Base-by-base conservation (phyloP, 2,113 vertebrate genomes). In the Scomber scombrus region DNA sequence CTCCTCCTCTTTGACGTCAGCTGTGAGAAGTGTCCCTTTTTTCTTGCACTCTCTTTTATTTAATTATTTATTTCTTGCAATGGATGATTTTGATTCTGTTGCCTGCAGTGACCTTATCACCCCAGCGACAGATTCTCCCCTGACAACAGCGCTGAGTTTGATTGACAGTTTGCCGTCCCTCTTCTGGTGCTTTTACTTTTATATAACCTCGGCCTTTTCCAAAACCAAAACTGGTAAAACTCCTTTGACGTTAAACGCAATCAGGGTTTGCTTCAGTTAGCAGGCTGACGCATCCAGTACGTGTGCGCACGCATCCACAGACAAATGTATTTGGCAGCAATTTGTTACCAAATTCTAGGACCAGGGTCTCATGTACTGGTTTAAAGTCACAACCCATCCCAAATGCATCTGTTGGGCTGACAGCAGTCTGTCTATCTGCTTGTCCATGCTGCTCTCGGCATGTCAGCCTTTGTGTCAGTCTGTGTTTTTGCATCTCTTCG, bases 81-180 rank as follows among this genome's bases (percentile, higher is more conserved):
- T 54, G 23, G 61, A 62, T 65, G 46, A 62, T 85, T 91, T 85
- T 81, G 71, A 91, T 82, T 91, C 77, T 57, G 18, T 77, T 68
- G 64, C 65, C 83, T 12, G 4, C 18, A 2, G 54, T 92, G 90
- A 92, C 90, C 86, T 91, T 89, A 91, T 93, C 84, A 88, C 81
- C 84, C 74, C 29, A 3, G 69, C 57, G 49, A 84, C 83, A 75
- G 81, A 80, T 62, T 72, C 70, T 85, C 81, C 68, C 87, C 70
- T 84, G 86, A 90, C 78, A 21, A 85, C 68, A 43, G 75, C 10
- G 7, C 58, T 31, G 45, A n/a, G 10, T 82, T 89, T 92, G 81
- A 90, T 79, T 89, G 91, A 89, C 50, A 10, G 71, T 63, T 80
- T n/a, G 70, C 34, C 4, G 70, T 62, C 78, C 82, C 78, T 86